Evolutionary conservation across 2,888 invertebrate genomes (phyloP).

Genomic region (Sphaerolaimus hirsutus): DNA sequence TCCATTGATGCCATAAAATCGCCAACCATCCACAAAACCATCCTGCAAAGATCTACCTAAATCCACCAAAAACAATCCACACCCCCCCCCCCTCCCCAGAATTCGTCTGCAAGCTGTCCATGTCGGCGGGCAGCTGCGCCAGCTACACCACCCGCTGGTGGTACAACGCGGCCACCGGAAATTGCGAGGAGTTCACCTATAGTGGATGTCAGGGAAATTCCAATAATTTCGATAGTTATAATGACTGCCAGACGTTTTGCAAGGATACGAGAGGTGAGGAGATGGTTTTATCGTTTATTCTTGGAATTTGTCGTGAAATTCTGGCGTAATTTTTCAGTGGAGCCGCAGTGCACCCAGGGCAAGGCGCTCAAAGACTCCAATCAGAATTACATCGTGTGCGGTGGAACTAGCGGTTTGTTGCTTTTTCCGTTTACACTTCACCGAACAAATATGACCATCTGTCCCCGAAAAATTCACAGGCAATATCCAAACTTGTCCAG

Average conservation of each 20-base stretch:
- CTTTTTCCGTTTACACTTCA: no score
- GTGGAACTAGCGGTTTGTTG: slow-evolving; percentile 8
- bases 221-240: slow-evolving; percentile 23
- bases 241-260: slow-evolving; percentile 23
- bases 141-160: slow-evolving; percentile 23
- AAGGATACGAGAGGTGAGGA: slow-evolving; percentile 16
- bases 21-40: no score
- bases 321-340: slow-evolving; percentile 7
- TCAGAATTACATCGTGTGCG: slow-evolving; percentile 22
- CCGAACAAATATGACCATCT: no score
- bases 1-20: no score
- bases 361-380: slow-evolving; percentile 23
- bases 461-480: neutral
- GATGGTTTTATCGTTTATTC: neutral
- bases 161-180: slow-evolving; percentile 25
- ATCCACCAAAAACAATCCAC: slow-evolving; percentile 50
- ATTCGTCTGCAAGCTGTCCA: slow-evolving; percentile 22
- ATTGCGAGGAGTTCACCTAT: slow-evolving; percentile 24
- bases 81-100: slow-evolving; percentile 9
- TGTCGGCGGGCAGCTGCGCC: slow-evolving; percentile 22
- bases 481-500: neutral
- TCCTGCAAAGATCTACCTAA: no score
- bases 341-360: slow-evolving; percentile 23
- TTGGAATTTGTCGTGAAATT: neutral
- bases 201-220: slow-evolving; percentile 22